Percentiles rank a stretch among this genome's conserved stretches.
phyloP scores from a whole-genome alignment of 2,113 vertebrate species.

The Paradisaea rubra region DNA sequence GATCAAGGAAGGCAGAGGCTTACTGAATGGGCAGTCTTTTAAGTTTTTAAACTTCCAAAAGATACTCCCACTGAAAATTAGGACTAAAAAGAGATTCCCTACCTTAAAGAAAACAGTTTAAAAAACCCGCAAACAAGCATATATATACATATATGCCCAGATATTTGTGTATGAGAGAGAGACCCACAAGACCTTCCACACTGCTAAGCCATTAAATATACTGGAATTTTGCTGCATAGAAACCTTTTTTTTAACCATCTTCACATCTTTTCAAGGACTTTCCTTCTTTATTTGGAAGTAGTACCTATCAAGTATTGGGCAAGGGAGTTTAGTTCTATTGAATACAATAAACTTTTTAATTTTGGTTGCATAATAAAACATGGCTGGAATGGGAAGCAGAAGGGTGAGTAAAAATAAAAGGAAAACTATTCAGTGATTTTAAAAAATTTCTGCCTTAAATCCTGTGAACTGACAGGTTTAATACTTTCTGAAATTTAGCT shows the following conservation, averaged over 20 bases:
- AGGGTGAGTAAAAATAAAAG: not conserved
- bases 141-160: not conserved
- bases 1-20: not conserved
- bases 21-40: not conserved
- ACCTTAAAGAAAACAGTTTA: not conserved
- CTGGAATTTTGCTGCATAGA: not conserved
- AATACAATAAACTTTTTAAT: not conserved
- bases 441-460: not conserved
- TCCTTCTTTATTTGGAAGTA: not conserved
- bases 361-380: not conserved
- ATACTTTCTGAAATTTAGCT: not conserved
- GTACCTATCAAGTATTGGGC: not conserved
- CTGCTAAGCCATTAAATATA: not conserved
- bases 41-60: not conserved
- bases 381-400: not conserved
- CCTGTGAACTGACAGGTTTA: not conserved
- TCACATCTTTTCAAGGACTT: not conserved
- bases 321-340: not conserved
- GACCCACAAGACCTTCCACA: not conserved
- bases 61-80: not conserved
- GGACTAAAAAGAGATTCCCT: not conserved
- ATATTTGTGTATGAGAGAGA: not conserved
- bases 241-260: not conserved
- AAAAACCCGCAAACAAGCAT: not conserved
- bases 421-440: not conserved